Percentiles rank a stretch among this genome's conserved stretches.
phyloP scores from a whole-genome alignment of 2,797 vertebrate genomes.

The Sebastiscus tertius region DNA sequence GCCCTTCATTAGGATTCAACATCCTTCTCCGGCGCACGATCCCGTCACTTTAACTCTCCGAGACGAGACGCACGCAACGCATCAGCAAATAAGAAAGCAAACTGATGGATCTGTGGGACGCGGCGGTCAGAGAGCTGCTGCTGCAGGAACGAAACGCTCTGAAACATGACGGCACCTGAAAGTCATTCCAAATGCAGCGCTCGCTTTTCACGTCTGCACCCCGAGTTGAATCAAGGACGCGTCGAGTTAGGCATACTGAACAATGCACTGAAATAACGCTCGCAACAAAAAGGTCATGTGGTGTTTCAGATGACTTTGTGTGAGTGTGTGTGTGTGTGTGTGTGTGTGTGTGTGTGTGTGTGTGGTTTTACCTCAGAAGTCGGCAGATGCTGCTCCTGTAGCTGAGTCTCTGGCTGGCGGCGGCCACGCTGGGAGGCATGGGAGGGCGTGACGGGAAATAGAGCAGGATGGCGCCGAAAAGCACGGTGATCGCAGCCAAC shows the following conservation, averaged over 20 bases:
- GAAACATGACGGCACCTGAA: conserved; percentile 12
- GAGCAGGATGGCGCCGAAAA: conserved; percentile 88
- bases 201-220: conserved; percentile 4
- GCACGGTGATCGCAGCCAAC: conserved; percentile 86
- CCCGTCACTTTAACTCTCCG: conserved; percentile 46
- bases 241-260: conserved; percentile 3
- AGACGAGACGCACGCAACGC: conserved; percentile 16
- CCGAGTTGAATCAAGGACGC: conserved; percentile 18
- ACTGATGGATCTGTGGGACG: conserved; percentile 15
- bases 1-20: conserved; percentile 70
- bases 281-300: too few species aligned
- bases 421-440: conserved; percentile 94
- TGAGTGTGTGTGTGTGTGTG: neutral
- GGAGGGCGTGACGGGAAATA: conserved; percentile 96
- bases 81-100: conserved; percentile 34
- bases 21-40: conserved; percentile 26
- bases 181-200: conserved; percentile 6
- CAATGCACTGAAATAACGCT: neutral
- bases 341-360: neutral
- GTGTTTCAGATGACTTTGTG: neutral
- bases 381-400: conserved; percentile 95
- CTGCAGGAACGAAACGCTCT: neutral
- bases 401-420: conserved; percentile 94
- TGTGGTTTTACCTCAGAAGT: conserved; percentile 87
- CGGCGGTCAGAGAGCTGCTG: neutral